phyloP scores from a whole-genome alignment of 53 echinoderm and acorn worm genomes.

The Echinometra lucunter region DNA sequence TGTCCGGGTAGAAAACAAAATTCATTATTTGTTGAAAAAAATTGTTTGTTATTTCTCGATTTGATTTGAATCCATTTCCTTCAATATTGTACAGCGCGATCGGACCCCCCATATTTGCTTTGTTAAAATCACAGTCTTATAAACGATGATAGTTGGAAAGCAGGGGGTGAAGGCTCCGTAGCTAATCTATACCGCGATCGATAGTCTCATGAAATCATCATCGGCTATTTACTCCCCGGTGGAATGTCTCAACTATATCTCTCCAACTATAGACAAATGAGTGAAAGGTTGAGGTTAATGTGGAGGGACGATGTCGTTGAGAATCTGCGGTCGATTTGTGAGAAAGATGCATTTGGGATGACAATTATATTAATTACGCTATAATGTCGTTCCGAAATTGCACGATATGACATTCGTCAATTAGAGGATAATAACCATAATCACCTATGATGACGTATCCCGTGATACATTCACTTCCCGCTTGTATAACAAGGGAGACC shows the following conservation, averaged over 20 bases:
- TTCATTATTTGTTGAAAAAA: neutral
- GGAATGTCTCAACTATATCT: neutral
- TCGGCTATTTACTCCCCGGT: neutral
- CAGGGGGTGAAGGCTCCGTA: neutral
- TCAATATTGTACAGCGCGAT: neutral
- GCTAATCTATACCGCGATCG: neutral
- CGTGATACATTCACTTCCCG: no score
- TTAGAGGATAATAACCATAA: no score
- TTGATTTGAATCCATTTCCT: neutral
- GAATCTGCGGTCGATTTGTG: no score
- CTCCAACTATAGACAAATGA: neutral
- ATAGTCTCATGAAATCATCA: neutral
- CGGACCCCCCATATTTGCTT: neutral
- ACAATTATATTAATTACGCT: no score
- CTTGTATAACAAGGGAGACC: no score
- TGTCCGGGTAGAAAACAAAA: neutral
- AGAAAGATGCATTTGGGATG: no score
- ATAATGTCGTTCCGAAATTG: no score
- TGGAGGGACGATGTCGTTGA: neutral
- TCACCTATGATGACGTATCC: no score
- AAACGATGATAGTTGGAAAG: neutral
- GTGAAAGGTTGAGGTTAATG: neutral
- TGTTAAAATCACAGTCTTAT: neutral
- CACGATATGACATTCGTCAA: no score
- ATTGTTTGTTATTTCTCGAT: neutral